phyloP scores from a whole-genome alignment of 2,113 vertebrate species.

The Tonatia bakeri region DNA sequence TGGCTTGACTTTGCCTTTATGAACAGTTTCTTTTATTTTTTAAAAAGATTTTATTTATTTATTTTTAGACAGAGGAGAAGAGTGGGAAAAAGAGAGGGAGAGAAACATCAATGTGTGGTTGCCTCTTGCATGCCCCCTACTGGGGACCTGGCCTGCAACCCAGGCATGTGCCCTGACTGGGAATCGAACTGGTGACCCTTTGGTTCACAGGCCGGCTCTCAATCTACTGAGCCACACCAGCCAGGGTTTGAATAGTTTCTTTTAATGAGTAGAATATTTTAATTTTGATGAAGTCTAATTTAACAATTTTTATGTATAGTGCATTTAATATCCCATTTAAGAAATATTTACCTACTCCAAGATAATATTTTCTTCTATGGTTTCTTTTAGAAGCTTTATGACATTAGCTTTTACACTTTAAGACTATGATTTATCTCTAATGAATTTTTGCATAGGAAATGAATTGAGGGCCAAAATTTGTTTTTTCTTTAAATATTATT shows the following conservation, averaged over 20 bases:
- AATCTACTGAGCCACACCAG: too few species aligned
- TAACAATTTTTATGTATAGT: neutral
- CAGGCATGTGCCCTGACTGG: too few species aligned
- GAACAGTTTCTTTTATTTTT: neutral
- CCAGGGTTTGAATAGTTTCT: neutral
- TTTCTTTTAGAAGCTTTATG: neutral
- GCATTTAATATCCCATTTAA: neutral
- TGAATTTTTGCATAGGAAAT: neutral
- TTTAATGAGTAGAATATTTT: conserved; percentile 13
- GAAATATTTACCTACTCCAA: neutral
- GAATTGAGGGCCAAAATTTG: neutral
- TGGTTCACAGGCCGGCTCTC: too few species aligned
- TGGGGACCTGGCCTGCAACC: too few species aligned
- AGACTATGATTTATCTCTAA: neutral
- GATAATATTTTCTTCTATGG: neutral
- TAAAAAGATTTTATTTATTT: too few species aligned
- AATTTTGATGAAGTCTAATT: neutral
- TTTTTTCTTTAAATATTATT: neutral
- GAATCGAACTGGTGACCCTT: too few species aligned
- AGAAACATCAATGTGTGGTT: too few species aligned
- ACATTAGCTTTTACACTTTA: neutral
- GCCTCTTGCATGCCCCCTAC: too few species aligned
- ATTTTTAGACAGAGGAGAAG: too few species aligned
- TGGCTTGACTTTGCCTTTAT: neutral
- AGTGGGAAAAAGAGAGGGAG: too few species aligned